These are phyloP conservation scores for Telmatochromis bifrenatus DNA, from an alignment of 2,113 vertebrate genomes.

Conservation along the genomic window DNA sequence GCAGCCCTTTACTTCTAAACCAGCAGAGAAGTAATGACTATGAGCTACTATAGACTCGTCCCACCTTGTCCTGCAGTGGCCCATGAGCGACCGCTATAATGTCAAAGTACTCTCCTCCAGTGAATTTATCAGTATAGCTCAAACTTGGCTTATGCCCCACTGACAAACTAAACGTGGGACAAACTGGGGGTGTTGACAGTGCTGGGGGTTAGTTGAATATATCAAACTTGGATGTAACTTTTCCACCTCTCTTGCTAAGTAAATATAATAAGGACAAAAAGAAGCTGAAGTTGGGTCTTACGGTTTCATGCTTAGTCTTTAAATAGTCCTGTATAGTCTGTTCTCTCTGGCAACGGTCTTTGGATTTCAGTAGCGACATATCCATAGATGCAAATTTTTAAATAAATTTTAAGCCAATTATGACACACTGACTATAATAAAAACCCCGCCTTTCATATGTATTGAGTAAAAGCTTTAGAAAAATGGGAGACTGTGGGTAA, in stretches of 20 bases:
- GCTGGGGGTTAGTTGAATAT: neutral
- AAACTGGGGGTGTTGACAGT: neutral
- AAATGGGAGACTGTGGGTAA: neutral
- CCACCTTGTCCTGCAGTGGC: slow-evolving; percentile 31
- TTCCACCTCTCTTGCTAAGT: neutral
- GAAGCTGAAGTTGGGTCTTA: neutral
- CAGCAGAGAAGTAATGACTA: slow-evolving; percentile 66
- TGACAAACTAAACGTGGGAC: neutral
- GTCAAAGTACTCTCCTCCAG: neutral
- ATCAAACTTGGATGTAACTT: neutral
- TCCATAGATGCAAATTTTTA: fast-evolving
- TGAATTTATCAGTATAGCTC: neutral
- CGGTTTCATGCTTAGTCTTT: neutral
- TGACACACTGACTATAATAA: neutral
- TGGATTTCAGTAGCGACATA: neutral
- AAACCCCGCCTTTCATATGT: fast-evolving
- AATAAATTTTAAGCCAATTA: neutral
- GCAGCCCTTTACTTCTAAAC: slow-evolving; percentile 47
- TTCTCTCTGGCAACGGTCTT: neutral
- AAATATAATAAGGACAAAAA: neutral
- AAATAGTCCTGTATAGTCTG: neutral
- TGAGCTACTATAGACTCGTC: slow-evolving; percentile 49
- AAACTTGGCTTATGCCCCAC: neutral
- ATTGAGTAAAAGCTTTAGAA: neutral
- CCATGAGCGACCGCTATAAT: neutral